Percentiles rank a stretch among this genome's conserved stretches.
Evolutionary conservation across 2,113 vertebrate genomes (phyloP).

Genomic region (Fregetta grallaria): DNA sequence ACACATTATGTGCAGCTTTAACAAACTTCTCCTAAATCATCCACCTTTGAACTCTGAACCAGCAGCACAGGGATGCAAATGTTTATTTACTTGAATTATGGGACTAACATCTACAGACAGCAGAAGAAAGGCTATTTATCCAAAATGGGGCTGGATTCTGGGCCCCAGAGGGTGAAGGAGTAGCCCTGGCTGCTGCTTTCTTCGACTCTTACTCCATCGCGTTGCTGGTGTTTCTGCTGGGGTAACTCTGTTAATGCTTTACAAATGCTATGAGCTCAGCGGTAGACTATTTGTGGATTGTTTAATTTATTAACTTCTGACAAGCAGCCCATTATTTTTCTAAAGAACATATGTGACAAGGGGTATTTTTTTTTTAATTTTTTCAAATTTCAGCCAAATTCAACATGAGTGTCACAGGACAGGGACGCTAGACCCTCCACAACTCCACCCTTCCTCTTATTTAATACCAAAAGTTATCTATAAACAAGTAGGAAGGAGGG

Average conservation of each 20-base stretch:
- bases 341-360: not conserved
- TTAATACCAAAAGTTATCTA: not conserved
- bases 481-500: not conserved
- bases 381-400: not conserved
- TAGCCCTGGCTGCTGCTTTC: not conserved
- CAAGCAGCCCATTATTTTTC: not conserved
- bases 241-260: not conserved
- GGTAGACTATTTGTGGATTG: not conserved
- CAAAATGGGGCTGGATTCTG: not conserved
- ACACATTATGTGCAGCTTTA: not conserved
- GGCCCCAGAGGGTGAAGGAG: not conserved
- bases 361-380: not conserved
- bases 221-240: not conserved
- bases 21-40: not conserved
- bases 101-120: not conserved
- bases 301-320: not conserved
- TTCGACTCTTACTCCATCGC: not conserved
- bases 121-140: not conserved
- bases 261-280: constrained; percentile 33
- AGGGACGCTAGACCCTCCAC: not conserved
- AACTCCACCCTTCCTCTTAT: not conserved
- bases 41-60: not conserved
- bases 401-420: not conserved
- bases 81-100: not conserved
- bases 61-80: not conserved